Evolutionary conservation across 1,140 invertebrate species (phyloP).

Genomic region (Prorops nasuta): DNA sequence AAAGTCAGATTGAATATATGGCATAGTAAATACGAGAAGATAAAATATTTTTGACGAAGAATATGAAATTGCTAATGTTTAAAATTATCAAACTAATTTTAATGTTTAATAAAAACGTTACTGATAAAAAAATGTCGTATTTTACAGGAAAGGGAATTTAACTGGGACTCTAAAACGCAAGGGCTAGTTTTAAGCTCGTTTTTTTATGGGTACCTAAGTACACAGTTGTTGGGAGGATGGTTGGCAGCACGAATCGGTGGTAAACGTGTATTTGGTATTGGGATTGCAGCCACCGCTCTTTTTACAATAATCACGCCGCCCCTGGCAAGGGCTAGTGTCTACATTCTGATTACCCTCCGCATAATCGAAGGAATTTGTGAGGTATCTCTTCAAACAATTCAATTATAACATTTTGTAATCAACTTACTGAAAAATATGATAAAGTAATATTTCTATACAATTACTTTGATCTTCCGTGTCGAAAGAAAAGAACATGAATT

Average conservation of each 20-base stretch:
- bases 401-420: constrained; percentile 7
- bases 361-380: constrained; percentile 87
- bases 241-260: constrained; percentile 71
- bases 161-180: constrained; percentile 77
- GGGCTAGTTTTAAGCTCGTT: constrained; percentile 84
- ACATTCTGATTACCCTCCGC: constrained; percentile 70
- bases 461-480: no score
- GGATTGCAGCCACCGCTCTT: constrained; percentile 77
- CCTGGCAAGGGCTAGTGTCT: constrained; percentile 69
- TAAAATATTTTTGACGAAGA: not conserved
- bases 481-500: no score
- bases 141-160: constrained; percentile 67
- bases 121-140: not conserved
- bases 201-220: constrained; percentile 79
- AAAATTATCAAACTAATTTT: no score
- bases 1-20: not conserved
- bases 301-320: constrained; percentile 81
- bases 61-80: no score
- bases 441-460: no score
- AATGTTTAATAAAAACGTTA: no score
- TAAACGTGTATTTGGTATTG: constrained; percentile 72
- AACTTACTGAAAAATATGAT: no score
- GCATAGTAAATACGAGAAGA: no score
- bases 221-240: constrained; percentile 73
- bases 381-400: constrained; percentile 54